phyloP scores from a whole-genome alignment of 2,888 invertebrate genomes.

The Alviniconcha strummeri region DNA sequence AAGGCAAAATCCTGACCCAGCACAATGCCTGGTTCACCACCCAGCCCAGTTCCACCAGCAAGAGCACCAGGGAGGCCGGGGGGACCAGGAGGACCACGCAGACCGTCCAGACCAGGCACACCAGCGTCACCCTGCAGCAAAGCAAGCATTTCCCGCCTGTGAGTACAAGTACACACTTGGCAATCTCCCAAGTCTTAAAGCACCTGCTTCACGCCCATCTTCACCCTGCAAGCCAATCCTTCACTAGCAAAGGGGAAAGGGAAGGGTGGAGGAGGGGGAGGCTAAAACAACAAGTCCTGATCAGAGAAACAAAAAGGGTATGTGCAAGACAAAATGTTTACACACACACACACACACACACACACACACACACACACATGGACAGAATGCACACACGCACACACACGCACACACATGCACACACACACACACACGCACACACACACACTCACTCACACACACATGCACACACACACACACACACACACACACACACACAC shows the following conservation, averaged over 20 bases:
- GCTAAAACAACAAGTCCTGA: neutral
- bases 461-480: no score
- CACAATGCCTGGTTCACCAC: slow-evolving; percentile 2
- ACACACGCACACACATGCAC: neutral
- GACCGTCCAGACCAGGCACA: slow-evolving; percentile 26
- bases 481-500: neutral
- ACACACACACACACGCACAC: neutral
- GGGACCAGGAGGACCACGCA: slow-evolving; percentile 48
- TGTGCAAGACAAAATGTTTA: neutral
- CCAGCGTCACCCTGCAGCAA: slow-evolving; percentile 41
- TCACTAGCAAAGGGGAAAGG: no score
- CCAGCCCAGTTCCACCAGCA: neutral
- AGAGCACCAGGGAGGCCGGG: slow-evolving; percentile 34
- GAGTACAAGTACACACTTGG: no score
- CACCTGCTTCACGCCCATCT: no score
- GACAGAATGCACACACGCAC: neutral
- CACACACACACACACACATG: neutral
- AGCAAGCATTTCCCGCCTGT: neutral
- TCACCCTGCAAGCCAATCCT: no score
- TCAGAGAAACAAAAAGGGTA: neutral
- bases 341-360: neutral
- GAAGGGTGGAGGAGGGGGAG: no score
- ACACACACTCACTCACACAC: neutral
- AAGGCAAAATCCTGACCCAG: neutral
- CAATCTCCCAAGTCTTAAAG: no score